Conservation (phyloP, 2,113 vertebrate genomes). For the Ursus arctos region DNA sequence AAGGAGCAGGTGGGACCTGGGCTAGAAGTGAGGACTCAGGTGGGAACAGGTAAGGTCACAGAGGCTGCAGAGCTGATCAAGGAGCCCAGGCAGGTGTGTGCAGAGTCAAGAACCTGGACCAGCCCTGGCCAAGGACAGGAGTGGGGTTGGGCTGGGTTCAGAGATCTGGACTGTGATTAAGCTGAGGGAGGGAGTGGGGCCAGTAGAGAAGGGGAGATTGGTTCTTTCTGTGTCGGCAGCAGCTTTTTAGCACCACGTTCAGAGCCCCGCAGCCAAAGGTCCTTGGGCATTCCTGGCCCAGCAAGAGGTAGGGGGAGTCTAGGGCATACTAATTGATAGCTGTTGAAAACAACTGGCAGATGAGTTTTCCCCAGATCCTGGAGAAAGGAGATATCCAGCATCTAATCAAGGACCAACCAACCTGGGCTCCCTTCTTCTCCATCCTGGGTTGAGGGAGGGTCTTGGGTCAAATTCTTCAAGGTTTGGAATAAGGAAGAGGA, state of each 20-base stretch:
- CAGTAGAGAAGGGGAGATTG: neutral
- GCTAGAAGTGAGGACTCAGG: neutral
- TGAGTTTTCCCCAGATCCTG: neutral
- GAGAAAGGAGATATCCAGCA: neutral
- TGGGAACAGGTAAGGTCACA: neutral
- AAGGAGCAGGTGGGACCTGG: neutral
- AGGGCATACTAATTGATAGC: neutral
- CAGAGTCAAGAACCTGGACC: neutral
- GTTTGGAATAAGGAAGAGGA: neutral
- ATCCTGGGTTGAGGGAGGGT: neutral
- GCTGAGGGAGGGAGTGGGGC: neutral
- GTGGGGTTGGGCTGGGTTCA: neutral
- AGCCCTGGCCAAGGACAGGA: neutral
- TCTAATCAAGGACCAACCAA: constrained; percentile 8
- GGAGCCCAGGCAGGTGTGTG: neutral
- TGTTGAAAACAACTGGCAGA: neutral
- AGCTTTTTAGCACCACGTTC: neutral
- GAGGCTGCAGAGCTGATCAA: neutral
- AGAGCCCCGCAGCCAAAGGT: neutral
- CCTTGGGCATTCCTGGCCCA: neutral
- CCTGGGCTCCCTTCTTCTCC: neutral
- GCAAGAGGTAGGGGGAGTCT: neutral
- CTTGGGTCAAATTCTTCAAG: constrained; percentile 31
- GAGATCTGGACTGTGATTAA: neutral
- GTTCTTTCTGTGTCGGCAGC: neutral